phyloP scores from a whole-genome alignment of 2,888 invertebrate species.

The Luperina testacea region DNA sequence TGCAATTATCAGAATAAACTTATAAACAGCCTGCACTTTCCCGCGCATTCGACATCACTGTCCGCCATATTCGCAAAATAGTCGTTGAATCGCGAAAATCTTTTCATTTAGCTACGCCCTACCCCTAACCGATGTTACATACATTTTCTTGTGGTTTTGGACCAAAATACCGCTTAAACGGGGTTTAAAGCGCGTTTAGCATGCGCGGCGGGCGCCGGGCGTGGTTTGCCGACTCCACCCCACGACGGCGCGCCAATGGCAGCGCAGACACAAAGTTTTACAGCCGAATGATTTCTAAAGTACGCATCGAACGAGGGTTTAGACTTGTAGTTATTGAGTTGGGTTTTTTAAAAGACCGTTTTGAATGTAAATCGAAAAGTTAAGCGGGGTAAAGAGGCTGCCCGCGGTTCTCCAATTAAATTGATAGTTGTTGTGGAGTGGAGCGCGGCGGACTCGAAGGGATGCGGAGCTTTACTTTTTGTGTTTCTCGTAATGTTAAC shows the following conservation, averaged over 20 bases:
- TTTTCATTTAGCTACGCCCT: constrained; percentile 89
- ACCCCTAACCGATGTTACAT: constrained; percentile 86
- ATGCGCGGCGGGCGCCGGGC: constrained; percentile 84
- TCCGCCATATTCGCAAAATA: constrained; percentile 85
- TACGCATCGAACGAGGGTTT: constrained; percentile 84
- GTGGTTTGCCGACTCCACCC: constrained; percentile 79
- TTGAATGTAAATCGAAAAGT: constrained; percentile 90
- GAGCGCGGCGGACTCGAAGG: constrained; percentile 42
- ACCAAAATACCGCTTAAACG: constrained; percentile 90
- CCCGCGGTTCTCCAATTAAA: constrained; percentile 87
- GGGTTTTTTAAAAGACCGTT: constrained; percentile 88
- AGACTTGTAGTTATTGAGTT: constrained; percentile 87
- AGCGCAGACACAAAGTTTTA: constrained; percentile 75
- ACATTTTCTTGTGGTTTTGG: constrained; percentile 90
- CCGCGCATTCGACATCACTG: constrained; percentile 84
- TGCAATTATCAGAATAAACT: constrained; percentile 27
- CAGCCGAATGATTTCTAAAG: constrained; percentile 83
- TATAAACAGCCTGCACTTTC: constrained; percentile 79
- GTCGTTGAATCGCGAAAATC: constrained; percentile 87
- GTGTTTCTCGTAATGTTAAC: constrained; percentile 20
- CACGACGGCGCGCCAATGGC: constrained; percentile 75
- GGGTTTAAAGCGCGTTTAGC: constrained; percentile 88
- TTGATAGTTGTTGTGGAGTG: constrained; percentile 83
- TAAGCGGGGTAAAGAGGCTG: constrained; percentile 87
- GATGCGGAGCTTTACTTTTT: constrained; percentile 27